Conservation (phyloP, 2,113 vertebrate genomes). For the Syrmaticus mikado region DNA sequence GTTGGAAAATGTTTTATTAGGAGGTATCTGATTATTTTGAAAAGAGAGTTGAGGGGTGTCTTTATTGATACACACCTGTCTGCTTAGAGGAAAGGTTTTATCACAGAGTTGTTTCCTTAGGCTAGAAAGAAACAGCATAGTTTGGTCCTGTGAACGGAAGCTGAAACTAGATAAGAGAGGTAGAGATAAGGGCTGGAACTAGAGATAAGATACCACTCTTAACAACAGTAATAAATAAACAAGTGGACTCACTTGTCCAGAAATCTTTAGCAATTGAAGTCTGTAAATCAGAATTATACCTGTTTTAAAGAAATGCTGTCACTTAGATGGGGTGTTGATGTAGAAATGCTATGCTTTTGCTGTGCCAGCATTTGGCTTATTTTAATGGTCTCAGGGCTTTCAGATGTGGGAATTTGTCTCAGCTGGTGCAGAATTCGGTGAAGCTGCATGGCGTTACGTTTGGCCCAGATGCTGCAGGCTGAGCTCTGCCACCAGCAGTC, state of each 20-base stretch:
- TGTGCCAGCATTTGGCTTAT: neutral
- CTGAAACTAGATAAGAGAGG: neutral
- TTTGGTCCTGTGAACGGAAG: neutral
- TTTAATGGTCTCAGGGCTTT: neutral
- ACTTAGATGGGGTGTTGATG: neutral
- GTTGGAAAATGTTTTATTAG: neutral
- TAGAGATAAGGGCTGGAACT: neutral
- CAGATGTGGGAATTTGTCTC: neutral
- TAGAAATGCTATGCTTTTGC: neutral
- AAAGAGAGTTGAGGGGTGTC: neutral
- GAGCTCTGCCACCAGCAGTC: neutral
- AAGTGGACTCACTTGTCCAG: neutral
- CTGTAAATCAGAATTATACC: neutral
- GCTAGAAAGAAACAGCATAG: neutral
- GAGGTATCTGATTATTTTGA: neutral
- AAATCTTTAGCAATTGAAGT: neutral
- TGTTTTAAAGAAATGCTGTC: neutral
- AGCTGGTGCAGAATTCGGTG: neutral
- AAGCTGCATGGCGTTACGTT: neutral
- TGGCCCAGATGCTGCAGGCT: neutral
- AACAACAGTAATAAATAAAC: neutral
- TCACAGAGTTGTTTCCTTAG: neutral
- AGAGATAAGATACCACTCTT: neutral
- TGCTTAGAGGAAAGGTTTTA: neutral
- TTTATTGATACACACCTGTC: neutral